Evolutionary conservation across 2,797 vertebrate species (phyloP), one percentile per base, ranked within the genome.

Genomic region (Xyrichtys novacula): DNA sequence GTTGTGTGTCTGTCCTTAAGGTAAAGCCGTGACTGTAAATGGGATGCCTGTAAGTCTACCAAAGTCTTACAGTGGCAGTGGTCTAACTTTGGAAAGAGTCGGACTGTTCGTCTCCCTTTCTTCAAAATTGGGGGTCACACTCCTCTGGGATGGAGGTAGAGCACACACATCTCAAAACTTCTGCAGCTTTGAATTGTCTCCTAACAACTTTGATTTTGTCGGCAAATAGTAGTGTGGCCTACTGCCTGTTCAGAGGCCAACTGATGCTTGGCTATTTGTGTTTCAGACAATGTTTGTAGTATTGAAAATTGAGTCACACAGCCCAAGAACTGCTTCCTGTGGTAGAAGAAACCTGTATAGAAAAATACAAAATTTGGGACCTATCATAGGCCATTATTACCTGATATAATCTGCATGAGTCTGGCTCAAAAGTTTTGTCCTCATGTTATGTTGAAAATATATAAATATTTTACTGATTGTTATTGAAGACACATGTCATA

Each of bases 61-160:
- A 7, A 96, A 95, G 78, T 80, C 85, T 6, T 98, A 97, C 84
- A 92, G 93, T 0, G 97, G 96, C 36, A 96, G 92, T 0, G 95
- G 96, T 15, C 89, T 98, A 78, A 85, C 82, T 12, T 80, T 98
- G 79, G 94, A 91, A 65, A 88, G 34, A 0, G 86, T 94, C 0
- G 96, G 97, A 10, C 77, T 97, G 26, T 97, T 96, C 63, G 93
- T 97, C 16, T 90, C 95, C 10, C 92, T 98, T 14, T 90, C 94
- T 0, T 94, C 96, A 0, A 92, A 63, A 5, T 75, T 95, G 26
- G 97, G 96, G 2, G 87, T 98, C 75, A 91, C 91, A 0, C 87
- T 98, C 68, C 94, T 97, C 1, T 98, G 97, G 97, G 97, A 98
- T 1, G 96, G 96, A 92, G 97, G 97, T 97, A 88, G 70, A 85